Conservation (phyloP, 2,888 invertebrate species). For the Dryobota labecula region DNA sequence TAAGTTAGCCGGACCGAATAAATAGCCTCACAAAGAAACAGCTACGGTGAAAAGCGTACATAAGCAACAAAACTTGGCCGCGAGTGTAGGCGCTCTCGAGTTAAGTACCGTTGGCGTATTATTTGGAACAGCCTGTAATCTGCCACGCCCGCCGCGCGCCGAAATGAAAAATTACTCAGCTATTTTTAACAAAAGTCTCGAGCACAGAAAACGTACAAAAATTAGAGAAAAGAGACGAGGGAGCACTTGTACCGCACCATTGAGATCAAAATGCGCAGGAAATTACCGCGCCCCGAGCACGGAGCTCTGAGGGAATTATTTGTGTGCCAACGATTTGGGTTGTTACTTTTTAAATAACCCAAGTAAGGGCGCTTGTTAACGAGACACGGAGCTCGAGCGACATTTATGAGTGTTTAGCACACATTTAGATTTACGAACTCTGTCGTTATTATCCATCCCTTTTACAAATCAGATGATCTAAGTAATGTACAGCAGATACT, state of each 20-base stretch:
- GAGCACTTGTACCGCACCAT: constrained; percentile 90
- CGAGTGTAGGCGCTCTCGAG: constrained; percentile 83
- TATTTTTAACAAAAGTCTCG: constrained; percentile 89
- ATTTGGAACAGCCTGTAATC: constrained; percentile 89
- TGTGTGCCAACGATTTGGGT: constrained; percentile 87
- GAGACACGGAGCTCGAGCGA: constrained; percentile 77
- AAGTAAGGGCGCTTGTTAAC: constrained; percentile 84
- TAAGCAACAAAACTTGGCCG: constrained; percentile 82
- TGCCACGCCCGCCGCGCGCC: constrained; percentile 88
- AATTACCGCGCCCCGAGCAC: constrained; percentile 87
- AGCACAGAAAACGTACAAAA: constrained; percentile 90
- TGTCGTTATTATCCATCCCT: constrained; percentile 27
- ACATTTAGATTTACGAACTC: constrained; percentile 53
- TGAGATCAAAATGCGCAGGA: constrained; percentile 90
- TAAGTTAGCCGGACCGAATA: constrained; percentile 78
- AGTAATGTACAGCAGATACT: not conserved
- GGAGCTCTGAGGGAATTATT: constrained; percentile 84
- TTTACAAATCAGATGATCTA: constrained; percentile 6
- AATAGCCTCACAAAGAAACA: constrained; percentile 80
- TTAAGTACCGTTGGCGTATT: constrained; percentile 86
- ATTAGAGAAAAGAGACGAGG: constrained; percentile 89
- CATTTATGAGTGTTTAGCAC: constrained; percentile 72
- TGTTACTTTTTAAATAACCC: constrained; percentile 88
- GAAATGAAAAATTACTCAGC: constrained; percentile 90
- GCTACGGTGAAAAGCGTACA: constrained; percentile 81